phyloP scores from a whole-genome alignment of 53 echinoderm and acorn worm species.

The Luidia sarsii region DNA sequence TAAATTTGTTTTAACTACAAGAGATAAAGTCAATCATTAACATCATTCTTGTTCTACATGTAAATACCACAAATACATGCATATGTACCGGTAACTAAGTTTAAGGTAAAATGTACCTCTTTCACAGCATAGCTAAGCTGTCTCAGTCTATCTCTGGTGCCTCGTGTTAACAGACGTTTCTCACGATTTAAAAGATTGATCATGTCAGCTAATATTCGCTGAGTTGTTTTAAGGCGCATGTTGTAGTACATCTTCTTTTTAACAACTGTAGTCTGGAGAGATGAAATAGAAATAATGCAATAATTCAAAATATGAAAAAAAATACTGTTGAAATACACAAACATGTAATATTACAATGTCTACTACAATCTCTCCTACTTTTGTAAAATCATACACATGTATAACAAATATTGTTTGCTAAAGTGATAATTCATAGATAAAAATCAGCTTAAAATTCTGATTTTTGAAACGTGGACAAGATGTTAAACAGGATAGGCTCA shows the following conservation, averaged over 20 bases:
- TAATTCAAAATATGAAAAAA: not conserved
- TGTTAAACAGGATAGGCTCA: too few relatives aligned
- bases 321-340: not conserved
- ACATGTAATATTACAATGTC: not conserved
- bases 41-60: too few relatives aligned
- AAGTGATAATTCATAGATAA: too few relatives aligned
- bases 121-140: slow-evolving; percentile 74
- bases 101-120: slow-evolving; percentile 69
- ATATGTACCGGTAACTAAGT: too few relatives aligned
- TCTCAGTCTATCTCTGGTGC: slow-evolving; percentile 84
- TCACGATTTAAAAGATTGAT: slow-evolving; percentile 67
- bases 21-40: not conserved
- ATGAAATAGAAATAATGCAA: not conserved
- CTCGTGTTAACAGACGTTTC: slow-evolving; percentile 63
- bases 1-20: not conserved
- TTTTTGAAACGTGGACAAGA: too few relatives aligned
- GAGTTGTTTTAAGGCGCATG: slow-evolving; percentile 93
- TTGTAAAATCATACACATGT: not conserved
- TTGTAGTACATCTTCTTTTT: slow-evolving; percentile 99
- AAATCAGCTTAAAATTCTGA: too few relatives aligned
- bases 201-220: slow-evolving; percentile 88
- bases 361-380: too few relatives aligned
- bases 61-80: too few relatives aligned
- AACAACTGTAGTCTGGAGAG: slow-evolving; percentile 86
- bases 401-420: not conserved